Conservation (phyloP, 2,797 vertebrate species). For the Trematomus bernacchii region DNA sequence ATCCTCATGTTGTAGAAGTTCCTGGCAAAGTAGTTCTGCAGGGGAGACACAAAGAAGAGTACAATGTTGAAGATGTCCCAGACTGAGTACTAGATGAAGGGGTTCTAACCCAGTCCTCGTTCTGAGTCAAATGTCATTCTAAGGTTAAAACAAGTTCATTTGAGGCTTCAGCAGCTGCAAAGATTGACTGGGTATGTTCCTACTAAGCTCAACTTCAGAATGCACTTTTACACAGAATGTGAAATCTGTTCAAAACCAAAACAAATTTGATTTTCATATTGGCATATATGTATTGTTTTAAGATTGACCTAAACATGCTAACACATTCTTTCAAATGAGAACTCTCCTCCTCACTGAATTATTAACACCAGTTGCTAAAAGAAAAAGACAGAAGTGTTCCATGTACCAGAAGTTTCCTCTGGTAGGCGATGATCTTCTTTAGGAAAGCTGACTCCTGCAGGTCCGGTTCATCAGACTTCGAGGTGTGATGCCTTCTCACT, state of each 20-base stretch:
- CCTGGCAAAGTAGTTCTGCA: slow-evolving; percentile 97
- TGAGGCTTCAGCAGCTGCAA: not conserved
- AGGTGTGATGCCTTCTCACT: slow-evolving; percentile 84
- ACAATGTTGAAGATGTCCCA: not conserved
- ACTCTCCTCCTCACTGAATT: too few species aligned
- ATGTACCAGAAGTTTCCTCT: slow-evolving; percentile 94
- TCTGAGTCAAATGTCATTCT: not conserved
- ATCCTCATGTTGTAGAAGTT: slow-evolving; percentile 99
- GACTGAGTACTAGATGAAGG: not conserved
- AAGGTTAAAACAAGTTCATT: not conserved
- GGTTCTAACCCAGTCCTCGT: not conserved
- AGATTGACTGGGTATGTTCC: not conserved
- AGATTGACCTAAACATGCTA: too few species aligned
- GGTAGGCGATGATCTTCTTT: slow-evolving; percentile 96
- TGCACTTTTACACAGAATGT: not conserved
- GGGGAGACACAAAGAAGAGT: slow-evolving; percentile 30
- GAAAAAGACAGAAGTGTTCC: not conserved
- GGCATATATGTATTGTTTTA: too few species aligned
- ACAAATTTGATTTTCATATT: too few species aligned
- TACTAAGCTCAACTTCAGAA: not conserved
- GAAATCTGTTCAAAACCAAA: too few species aligned
- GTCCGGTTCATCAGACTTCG: slow-evolving; percentile 91
- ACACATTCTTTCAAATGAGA: too few species aligned
- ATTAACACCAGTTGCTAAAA: too few species aligned
- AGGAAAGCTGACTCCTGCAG: slow-evolving; percentile 94